phyloP scores from a whole-genome alignment of 2,888 invertebrate genomes.

The Pandemis corylana region DNA sequence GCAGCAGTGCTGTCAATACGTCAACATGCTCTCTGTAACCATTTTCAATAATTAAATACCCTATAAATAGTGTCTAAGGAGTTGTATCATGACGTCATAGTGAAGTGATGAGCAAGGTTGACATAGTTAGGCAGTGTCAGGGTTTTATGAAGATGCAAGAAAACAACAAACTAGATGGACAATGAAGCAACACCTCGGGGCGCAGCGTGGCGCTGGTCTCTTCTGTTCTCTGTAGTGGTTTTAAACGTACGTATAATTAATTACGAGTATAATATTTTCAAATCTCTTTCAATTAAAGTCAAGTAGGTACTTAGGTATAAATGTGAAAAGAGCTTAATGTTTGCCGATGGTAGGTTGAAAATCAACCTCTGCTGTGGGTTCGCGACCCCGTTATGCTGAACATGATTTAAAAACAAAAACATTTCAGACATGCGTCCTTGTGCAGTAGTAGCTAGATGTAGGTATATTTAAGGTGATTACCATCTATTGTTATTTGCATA shows the following conservation, averaged over 20 bases:
- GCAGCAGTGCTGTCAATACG: constrained; percentile 74
- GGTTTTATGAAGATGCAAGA: constrained; percentile 54
- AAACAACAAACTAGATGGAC: constrained; percentile 69
- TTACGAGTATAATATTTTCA: background rate
- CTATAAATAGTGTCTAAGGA: constrained; percentile 4
- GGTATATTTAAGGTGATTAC: background rate
- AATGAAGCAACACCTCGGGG: constrained; percentile 60
- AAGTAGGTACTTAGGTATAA: too few relatives aligned
- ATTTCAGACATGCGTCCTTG: background rate
- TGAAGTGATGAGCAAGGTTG: constrained; percentile 21
- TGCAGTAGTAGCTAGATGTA: background rate
- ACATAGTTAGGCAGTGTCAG: constrained; percentile 1
- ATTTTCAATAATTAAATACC: constrained; percentile 50
- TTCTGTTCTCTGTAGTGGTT: constrained; percentile 69
- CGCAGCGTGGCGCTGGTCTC: constrained; percentile 75
- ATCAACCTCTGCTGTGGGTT: background rate
- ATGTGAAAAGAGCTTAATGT: too few relatives aligned
- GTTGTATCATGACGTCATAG: constrained; percentile 26
- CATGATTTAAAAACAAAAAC: background rate
- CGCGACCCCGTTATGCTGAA: background rate
- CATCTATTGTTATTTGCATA: background rate
- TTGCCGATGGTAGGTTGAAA: too few relatives aligned
- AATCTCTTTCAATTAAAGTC: background rate
- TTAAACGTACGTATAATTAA: constrained; percentile 69
- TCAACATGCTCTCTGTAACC: constrained; percentile 61